Evolutionary conservation across 1,140 invertebrate species (phyloP), one percentile per base, ranked within the genome.

Genomic region (Heliconius himera): DNA sequence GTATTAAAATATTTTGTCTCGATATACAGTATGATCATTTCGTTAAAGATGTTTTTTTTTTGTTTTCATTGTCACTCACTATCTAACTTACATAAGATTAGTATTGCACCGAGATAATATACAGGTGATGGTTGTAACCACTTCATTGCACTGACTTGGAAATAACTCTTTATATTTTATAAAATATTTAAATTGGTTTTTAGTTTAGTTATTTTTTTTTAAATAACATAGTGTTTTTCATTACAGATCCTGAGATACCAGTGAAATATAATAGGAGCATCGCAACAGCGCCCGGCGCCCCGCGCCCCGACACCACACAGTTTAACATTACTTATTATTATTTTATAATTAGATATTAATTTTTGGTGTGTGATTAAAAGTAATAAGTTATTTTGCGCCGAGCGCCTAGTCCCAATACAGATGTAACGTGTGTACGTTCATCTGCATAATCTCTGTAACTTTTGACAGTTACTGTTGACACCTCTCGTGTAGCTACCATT

Each of bases 371-470:
- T 93, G 92, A 93, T 91, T 94, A 90, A 91, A 90, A 87, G 85
- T 88, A 88, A 86, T 94, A 92, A 93, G 89, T 94, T 92, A 94
- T 92, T 81, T 74, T 91, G 91, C 89, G 90, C 90, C 87, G 87
- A 90, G 87, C 88, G 90, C 91, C 92, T 94, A 94, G 93, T 94
- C 93, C 90, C 86, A 88, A 89, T 91, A 91, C 89, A 92, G 89
- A 93, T 92, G 87, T 89, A 88, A 90, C 86, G 88, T 70, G 56
- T 90, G 91, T 60, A 13, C 60, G 60, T 92, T 91, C 91, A 90
- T 93, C 91, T 90, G 89, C 86, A 86, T 93, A 88, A 89, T 90
- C 85, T 91, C 87, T 91, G 85, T 90, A 91, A 90, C 86, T 16
- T 46, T 46, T 46, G 13, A 46, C 41, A 13, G 41, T 90, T 89